These are phyloP conservation scores for Parnassius mnemosyne DNA, from an alignment of 2,888 invertebrate genomes.

Conservation along the genomic window DNA sequence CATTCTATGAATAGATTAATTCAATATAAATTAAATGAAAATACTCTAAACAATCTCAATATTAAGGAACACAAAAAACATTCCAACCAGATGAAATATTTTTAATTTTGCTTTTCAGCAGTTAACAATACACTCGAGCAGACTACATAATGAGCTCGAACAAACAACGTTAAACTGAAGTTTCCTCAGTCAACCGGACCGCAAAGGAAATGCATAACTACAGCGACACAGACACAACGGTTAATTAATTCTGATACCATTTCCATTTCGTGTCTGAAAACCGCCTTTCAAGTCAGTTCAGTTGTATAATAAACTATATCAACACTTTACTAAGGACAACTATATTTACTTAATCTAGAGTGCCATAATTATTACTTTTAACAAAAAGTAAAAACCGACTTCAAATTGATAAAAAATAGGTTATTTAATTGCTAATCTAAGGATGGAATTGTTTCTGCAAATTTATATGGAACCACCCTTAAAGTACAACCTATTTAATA, in stretches of 20 bases:
- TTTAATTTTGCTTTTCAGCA: constrained; percentile 16
- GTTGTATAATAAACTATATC: too few relatives aligned
- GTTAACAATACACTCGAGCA: constrained; percentile 21
- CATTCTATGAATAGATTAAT: background rate
- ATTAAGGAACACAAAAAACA: too few relatives aligned
- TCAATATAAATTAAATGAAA: background rate
- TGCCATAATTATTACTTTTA: too few relatives aligned
- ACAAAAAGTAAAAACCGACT: too few relatives aligned
- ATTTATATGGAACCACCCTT: too few relatives aligned
- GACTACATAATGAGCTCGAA: constrained; percentile 18
- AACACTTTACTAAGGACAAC: too few relatives aligned
- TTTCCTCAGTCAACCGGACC: constrained; percentile 17
- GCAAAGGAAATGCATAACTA: constrained; percentile 24
- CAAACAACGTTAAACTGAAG: constrained; percentile 18
- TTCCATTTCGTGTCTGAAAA: constrained; percentile 10
- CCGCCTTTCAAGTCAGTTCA: background rate
- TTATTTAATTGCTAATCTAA: too few relatives aligned
- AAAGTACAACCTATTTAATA: too few relatives aligned
- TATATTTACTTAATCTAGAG: too few relatives aligned
- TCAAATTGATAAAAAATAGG: too few relatives aligned
- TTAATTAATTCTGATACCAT: constrained; percentile 25
- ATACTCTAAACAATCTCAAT: background rate
- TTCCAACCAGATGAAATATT: background rate
- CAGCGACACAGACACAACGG: constrained; percentile 13
- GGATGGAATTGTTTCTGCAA: too few relatives aligned